phyloP scores from a whole-genome alignment of 2,113 vertebrate genomes.

The Hemibagrus wyckioides region DNA sequence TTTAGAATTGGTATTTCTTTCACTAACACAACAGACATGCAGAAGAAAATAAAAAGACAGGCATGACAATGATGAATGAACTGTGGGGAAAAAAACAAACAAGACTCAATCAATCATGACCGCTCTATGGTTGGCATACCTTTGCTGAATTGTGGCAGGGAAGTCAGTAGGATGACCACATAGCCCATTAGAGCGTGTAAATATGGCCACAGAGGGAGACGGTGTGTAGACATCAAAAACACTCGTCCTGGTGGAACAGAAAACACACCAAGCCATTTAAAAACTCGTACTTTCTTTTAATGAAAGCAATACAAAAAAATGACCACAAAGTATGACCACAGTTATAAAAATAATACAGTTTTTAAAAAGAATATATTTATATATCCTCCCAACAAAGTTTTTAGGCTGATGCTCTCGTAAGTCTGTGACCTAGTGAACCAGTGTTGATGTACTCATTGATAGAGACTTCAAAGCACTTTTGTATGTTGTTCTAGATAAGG shows the following conservation, averaged over 20 bases:
- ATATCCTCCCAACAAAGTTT: too few relatives aligned
- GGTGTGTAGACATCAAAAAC: slow-evolving; percentile 69
- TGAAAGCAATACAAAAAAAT: background rate
- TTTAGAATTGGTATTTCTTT: background rate
- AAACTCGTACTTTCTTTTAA: background rate
- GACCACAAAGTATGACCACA: background rate
- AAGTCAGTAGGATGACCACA: slow-evolving; percentile 63
- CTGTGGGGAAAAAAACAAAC: background rate
- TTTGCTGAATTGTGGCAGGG: slow-evolving; percentile 58
- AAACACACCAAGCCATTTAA: slow-evolving; percentile 1
- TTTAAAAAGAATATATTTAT: too few relatives aligned
- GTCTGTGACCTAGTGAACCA: too few relatives aligned
- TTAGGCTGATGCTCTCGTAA: too few relatives aligned
- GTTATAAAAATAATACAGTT: background rate
- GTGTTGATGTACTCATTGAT: too few relatives aligned
- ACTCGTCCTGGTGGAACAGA: slow-evolving; percentile 54
- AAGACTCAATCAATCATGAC: background rate
- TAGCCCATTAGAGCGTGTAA: slow-evolving; percentile 59
- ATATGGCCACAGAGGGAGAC: slow-evolving; percentile 55
- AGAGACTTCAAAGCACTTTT: too few relatives aligned
- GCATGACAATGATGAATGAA: background rate
- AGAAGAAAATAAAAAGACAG: background rate
- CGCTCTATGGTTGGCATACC: slow-evolving; percentile 56
- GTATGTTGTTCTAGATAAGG: too few relatives aligned
- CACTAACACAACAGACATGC: background rate